Percentiles rank a stretch among this genome's conserved stretches.
phyloP scores from a whole-genome alignment of 2,888 invertebrate species.

The Hylaea fasciaria region DNA sequence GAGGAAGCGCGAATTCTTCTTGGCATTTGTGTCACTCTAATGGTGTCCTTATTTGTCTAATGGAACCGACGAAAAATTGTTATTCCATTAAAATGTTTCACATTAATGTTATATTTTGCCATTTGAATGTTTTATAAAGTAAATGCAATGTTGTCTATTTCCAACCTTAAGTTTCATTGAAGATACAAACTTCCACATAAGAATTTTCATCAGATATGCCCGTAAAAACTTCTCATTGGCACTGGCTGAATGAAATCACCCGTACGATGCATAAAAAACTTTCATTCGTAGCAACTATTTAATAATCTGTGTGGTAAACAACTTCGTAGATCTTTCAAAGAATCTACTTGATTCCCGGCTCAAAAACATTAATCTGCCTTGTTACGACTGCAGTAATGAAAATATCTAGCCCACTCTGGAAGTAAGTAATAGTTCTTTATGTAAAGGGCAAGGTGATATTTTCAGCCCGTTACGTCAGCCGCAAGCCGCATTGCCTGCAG shows the following conservation, averaged over 20 bases:
- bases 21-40: neutral
- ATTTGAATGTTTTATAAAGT: no score
- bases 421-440: constrained; percentile 21
- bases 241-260: no score
- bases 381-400: constrained; percentile 11
- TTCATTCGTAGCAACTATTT: no score
- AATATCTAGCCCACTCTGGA: constrained; percentile 20
- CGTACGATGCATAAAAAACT: no score
- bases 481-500: constrained; percentile 17
- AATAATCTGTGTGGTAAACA: no score
- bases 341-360: neutral
- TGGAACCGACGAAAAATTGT: neutral
- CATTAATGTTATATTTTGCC: no score
- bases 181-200: no score
- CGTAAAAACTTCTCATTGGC: no score
- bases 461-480: constrained; percentile 30
- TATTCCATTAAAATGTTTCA: no score
- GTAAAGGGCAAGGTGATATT: constrained; percentile 33
- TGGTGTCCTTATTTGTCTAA: neutral
- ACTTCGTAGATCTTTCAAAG: neutral
- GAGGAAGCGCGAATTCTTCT: constrained; percentile 8
- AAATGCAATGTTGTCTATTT: no score
- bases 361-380: constrained; percentile 16
- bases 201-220: no score
- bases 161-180: no score